A percentile compares a stretch with the other conserved stretches of the same genome.
Evolutionary conservation across 1,140 invertebrate species (phyloP).

Genomic region (Apolygus lucorum): DNA sequence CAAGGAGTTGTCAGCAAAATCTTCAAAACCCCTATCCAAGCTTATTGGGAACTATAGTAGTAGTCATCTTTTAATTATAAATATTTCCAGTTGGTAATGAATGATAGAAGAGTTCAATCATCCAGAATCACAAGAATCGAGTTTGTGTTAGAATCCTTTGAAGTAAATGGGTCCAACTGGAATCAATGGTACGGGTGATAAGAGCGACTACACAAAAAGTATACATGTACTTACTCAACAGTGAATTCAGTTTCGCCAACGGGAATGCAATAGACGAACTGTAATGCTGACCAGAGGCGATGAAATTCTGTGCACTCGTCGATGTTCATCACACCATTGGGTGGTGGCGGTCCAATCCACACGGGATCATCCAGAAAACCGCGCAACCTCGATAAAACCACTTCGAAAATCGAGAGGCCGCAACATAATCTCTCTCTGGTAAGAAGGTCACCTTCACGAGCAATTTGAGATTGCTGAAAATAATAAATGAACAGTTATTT

Average conservation of each 20-base stretch:
- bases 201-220: too few relatives aligned
- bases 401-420: slow-evolving; percentile 97
- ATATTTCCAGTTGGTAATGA: too few relatives aligned
- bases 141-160: too few relatives aligned
- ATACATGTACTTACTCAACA: slow-evolving; percentile 83
- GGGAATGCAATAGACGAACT: slow-evolving; percentile 97
- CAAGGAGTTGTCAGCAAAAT: too few relatives aligned
- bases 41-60: not conserved
- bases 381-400: slow-evolving; percentile 77
- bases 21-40: too few relatives aligned
- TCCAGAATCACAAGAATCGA: too few relatives aligned
- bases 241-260: slow-evolving; percentile 96
- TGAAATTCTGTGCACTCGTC: slow-evolving; percentile 98
- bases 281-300: slow-evolving; percentile 93
- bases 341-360: slow-evolving; percentile 82
- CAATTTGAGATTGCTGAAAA: slow-evolving; percentile 77
- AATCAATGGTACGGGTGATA: too few relatives aligned
- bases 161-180: too few relatives aligned
- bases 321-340: slow-evolving; percentile 89
- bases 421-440: slow-evolving; percentile 96
- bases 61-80: too few relatives aligned
- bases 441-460: slow-evolving; percentile 87
- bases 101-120: too few relatives aligned
- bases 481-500: not conserved
- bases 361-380: slow-evolving; percentile 79